phyloP scores from a whole-genome alignment of 2,113 vertebrate species.

The Oceanites oceanicus region DNA sequence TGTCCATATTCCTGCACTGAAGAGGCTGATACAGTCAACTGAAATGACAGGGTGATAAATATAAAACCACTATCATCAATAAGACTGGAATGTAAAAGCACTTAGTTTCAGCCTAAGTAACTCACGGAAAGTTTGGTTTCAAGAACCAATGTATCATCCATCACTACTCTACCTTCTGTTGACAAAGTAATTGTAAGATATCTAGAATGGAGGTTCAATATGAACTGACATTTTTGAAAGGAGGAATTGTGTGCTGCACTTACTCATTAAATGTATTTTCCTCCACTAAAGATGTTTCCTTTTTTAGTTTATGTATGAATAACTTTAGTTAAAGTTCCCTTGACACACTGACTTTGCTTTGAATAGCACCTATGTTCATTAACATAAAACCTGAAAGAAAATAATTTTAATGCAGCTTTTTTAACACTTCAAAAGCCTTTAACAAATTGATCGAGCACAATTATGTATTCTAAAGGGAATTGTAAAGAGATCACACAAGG shows the following conservation, averaged over 20 bases:
- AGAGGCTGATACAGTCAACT: constrained; percentile 81
- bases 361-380: constrained; percentile 87
- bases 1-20: constrained; percentile 81
- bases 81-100: constrained; percentile 87
- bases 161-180: constrained; percentile 83
- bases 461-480: constrained; percentile 83
- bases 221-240: constrained; percentile 86
- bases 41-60: constrained; percentile 89
- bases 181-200: constrained; percentile 89
- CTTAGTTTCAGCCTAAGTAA: constrained; percentile 89
- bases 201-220: constrained; percentile 82
- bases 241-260: constrained; percentile 85
- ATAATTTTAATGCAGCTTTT: constrained; percentile 85
- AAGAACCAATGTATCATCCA: constrained; percentile 81
- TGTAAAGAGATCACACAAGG: constrained; percentile 82
- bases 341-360: constrained; percentile 84
- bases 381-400: constrained; percentile 87
- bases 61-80: constrained; percentile 87
- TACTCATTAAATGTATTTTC: constrained; percentile 88
- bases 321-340: constrained; percentile 84
- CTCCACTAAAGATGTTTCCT: constrained; percentile 83
- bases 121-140: constrained; percentile 86
- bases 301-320: constrained; percentile 87
- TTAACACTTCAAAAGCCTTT: constrained; percentile 86
- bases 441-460: constrained; percentile 84